These are phyloP conservation scores for Junonia oenone DNA, from an alignment of 2,888 invertebrate genomes.

Conservation along the genomic window DNA sequence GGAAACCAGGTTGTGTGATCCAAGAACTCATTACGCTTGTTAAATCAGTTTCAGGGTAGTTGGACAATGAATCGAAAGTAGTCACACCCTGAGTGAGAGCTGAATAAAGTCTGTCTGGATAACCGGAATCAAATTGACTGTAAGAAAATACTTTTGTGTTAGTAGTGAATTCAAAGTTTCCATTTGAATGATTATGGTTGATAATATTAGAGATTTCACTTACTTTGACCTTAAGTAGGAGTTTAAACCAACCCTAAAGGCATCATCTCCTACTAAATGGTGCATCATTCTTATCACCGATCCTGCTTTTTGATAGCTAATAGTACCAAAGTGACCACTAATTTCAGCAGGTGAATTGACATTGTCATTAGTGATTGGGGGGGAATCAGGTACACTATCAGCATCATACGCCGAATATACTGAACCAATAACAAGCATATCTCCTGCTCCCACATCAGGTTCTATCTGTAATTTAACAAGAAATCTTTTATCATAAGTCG, in stretches of 20 bases:
- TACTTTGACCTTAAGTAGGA: slow-evolving; percentile 65
- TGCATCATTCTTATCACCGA: slow-evolving; percentile 71
- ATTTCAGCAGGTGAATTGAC: slow-evolving; percentile 82
- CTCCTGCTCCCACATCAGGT: slow-evolving; percentile 80
- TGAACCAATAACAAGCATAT: slow-evolving; percentile 82
- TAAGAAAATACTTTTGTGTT: slow-evolving; percentile 3
- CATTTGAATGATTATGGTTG: too few species aligned
- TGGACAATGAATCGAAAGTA: slow-evolving; percentile 39
- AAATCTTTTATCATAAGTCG: too few species aligned
- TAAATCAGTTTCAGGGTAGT: slow-evolving; percentile 45
- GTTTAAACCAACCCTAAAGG: slow-evolving; percentile 46
- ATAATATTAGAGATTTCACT: too few species aligned
- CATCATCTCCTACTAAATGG: slow-evolving; percentile 59
- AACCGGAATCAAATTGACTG: slow-evolving; percentile 63
- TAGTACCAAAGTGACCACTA: slow-evolving; percentile 81
- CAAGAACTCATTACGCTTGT: slow-evolving; percentile 58
- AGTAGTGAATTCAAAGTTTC: too few species aligned
- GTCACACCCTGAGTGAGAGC: slow-evolving; percentile 58
- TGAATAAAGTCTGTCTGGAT: slow-evolving; percentile 69
- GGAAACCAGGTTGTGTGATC: slow-evolving; percentile 63
- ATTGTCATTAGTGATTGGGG: slow-evolving; percentile 78
- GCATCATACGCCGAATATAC: slow-evolving; percentile 81
- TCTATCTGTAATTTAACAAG: slow-evolving; percentile 68
- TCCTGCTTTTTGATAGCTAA: slow-evolving; percentile 84
- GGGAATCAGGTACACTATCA: slow-evolving; percentile 71